phyloP scores from a whole-genome alignment of 2,113 vertebrate genomes.

The Embiotoca jacksoni region DNA sequence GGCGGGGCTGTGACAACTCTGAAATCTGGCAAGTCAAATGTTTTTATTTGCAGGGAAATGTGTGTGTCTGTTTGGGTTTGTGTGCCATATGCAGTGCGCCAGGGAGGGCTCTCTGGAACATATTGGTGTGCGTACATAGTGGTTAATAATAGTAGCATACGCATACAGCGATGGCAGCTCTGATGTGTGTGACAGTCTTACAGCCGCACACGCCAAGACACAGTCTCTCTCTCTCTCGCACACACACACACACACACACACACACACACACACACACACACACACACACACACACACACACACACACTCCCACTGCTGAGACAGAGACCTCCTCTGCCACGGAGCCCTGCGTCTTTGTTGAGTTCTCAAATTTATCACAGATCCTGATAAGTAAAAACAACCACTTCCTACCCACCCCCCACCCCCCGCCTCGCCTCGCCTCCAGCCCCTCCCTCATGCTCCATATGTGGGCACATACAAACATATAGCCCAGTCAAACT shows the following conservation, averaged over 20 bases:
- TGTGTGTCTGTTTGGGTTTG: conserved; percentile 70
- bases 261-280: conserved; percentile 57
- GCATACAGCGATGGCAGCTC: conserved; percentile 79
- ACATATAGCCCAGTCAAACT: conserved; percentile 61
- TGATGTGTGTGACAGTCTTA: conserved; percentile 85
- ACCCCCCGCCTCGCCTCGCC: conserved; percentile 3
- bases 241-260: conserved; percentile 72
- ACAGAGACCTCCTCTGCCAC: conserved; percentile 74
- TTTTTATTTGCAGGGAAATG: conserved; percentile 75
- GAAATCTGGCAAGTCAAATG: conserved; percentile 79
- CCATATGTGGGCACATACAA: conserved; percentile 54
- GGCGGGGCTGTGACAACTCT: conserved; percentile 71
- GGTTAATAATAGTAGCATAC: conserved; percentile 86
- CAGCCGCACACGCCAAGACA: conserved; percentile 73
- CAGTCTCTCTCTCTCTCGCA: conserved; percentile 45
- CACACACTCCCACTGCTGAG: conserved; percentile 55
- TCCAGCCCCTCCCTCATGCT: conserved; percentile 35
- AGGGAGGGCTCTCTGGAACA: conserved; percentile 79
- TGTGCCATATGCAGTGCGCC: conserved; percentile 76
- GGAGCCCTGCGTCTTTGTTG: conserved; percentile 76
- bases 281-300: conserved; percentile 48
- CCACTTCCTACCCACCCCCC: conserved; percentile 82
- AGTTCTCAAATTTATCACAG: conserved; percentile 80
- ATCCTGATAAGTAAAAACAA: conserved; percentile 79
- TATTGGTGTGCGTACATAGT: conserved; percentile 81